A percentile compares a stretch with the other conserved stretches of the same genome.
These are phyloP conservation scores for Hypocryptadius cinnamomeus DNA, from an alignment of 2,113 vertebrate species.

Conservation along the genomic window DNA sequence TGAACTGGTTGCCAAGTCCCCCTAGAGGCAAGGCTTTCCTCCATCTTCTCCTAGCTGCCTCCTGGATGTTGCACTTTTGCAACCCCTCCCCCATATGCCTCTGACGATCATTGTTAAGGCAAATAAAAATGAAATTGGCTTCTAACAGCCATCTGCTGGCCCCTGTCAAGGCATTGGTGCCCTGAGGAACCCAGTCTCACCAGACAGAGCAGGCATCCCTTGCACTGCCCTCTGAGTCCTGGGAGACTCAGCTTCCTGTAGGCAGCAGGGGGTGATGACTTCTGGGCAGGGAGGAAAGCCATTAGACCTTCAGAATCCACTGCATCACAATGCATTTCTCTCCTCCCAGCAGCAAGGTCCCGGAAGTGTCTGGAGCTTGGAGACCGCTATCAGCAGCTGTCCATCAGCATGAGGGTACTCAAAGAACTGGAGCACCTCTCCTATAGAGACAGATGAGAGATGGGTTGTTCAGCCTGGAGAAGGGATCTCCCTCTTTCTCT, in stretches of 20 bases:
- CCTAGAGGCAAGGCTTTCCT: background rate
- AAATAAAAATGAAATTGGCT: background rate
- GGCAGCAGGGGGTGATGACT: background rate
- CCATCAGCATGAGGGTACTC: background rate
- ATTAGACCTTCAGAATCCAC: background rate
- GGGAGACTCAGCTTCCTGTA: background rate
- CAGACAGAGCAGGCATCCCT: background rate
- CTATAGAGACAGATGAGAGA: background rate
- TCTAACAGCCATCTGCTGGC: background rate
- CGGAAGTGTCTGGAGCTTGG: accelerated
- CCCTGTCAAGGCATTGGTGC: background rate
- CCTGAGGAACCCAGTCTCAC: background rate
- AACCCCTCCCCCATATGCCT: background rate
- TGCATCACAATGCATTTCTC: accelerated
- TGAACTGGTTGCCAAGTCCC: background rate
- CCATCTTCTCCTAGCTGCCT: background rate
- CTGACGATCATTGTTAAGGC: background rate
- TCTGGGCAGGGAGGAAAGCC: background rate
- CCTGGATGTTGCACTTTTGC: background rate
- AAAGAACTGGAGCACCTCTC: background rate
- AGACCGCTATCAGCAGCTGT: accelerated
- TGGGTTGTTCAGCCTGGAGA: background rate
- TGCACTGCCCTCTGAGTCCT: background rate
- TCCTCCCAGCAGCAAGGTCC: background rate
- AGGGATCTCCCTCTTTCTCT: background rate